These are phyloP conservation scores for Pseudochirops corinnae DNA, from an alignment of 2,797 vertebrate genomes.

Conservation along the genomic window DNA sequence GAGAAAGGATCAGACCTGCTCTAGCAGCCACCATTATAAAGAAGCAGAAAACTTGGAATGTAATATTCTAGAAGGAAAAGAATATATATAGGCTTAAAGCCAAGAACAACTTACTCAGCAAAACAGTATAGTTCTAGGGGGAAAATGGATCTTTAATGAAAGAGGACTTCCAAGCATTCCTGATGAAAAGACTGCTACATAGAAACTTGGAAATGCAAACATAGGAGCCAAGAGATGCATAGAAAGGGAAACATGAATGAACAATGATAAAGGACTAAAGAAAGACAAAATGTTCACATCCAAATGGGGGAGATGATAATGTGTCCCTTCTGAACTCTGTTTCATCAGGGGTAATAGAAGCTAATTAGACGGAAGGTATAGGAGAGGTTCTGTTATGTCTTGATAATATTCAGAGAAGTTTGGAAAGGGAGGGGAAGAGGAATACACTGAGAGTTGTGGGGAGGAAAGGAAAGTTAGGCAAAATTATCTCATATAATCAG, in stretches of 20 bases:
- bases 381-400: neutral
- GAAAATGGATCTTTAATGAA: neutral
- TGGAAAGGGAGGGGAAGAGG: neutral
- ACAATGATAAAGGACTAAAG: neutral
- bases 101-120: neutral
- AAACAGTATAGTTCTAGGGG: neutral
- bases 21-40: neutral
- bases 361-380: neutral
- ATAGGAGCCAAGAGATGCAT: neutral
- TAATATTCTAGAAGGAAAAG: neutral
- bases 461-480: neutral
- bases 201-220: neutral
- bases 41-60: neutral
- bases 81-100: neutral
- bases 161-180: neutral
- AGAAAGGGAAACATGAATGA: neutral
- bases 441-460: neutral
- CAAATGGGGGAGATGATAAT: neutral
- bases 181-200: neutral
- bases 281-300: neutral
- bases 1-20: neutral
- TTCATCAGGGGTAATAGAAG: neutral
- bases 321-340: neutral
- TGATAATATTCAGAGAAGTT: neutral
- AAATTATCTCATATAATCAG: neutral